Evolutionary conservation across 2,797 vertebrate species (phyloP), one percentile per base, ranked within the genome.

Genomic region (Poecilia gillii): DNA sequence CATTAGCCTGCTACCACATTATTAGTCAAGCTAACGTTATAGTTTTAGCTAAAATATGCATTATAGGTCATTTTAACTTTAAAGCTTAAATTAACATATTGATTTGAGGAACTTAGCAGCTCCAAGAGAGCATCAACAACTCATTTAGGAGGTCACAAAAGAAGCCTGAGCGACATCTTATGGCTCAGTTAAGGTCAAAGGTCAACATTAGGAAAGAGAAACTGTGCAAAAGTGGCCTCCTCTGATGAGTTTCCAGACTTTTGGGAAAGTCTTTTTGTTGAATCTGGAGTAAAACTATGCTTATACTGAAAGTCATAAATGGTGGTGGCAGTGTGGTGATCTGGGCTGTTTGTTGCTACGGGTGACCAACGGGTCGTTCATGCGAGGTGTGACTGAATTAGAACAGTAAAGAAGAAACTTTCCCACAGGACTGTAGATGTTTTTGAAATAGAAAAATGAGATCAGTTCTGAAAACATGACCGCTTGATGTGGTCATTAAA

Each of bases 371-470:
- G 23, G 36, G 66, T n/a, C 9, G 36, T 39, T 68, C 64, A 41
- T 25, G 36, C 11, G 18, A 20, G 33, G 33, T 39, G 62, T 39
- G 62, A 9, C 62, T 39, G 62, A 39, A 39, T 23, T 66, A 11
- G 9, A 33, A 6, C 62, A 20, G 62, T 14, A 66, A 66, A 9
- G 31, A 66, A 9, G 33, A 39, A 31, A 45, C n/a, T 72, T 72
- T 72, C n/a, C 68, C 68, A 72, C 43, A 72, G 68, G 68, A 28
- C 41, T 46, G 36, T 68, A 25, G 33, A 68, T 68, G 64, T 25
- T 68, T 53, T 41, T 39, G 64, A 11, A 28, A 46, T 28, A 46
- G 13, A 46, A 28, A 45, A 72, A 28, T 46, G 25, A 28, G 68
- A 72, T 55, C 18, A 51, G 33, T 53, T 36, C 9, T 53, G 20